phyloP scores from a whole-genome alignment of 2,113 vertebrate species.

The Corapipo altera region DNA sequence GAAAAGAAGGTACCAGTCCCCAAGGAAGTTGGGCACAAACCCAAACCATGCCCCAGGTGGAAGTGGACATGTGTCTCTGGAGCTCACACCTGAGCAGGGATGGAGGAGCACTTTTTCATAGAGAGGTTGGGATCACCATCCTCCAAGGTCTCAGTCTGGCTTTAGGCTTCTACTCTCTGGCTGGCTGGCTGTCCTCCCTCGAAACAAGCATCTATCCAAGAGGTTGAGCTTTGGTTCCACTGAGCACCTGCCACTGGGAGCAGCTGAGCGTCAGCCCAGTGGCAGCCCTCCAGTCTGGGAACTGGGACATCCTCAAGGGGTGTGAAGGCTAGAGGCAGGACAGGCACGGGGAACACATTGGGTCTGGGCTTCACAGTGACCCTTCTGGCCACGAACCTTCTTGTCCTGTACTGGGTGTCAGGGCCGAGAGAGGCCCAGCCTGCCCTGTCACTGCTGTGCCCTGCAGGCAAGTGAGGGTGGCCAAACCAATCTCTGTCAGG shows the following conservation, averaged over 20 bases:
- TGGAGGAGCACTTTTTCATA: not conserved
- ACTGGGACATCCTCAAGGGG: not conserved
- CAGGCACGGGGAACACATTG: no score
- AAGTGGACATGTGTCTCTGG: rapidly evolving
- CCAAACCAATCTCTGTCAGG: not conserved
- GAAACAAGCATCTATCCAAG: rapidly evolving
- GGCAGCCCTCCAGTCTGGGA: not conserved
- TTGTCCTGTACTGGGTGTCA: not conserved
- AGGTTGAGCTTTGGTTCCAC: not conserved
- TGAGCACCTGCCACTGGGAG: not conserved
- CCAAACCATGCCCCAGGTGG: not conserved
- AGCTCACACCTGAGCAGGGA: not conserved
- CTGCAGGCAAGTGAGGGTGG: not conserved
- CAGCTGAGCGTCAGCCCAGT: rapidly evolving
- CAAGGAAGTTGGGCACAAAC: not conserved
- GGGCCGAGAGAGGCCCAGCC: not conserved
- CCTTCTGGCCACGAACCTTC: not conserved
- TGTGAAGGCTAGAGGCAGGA: not conserved
- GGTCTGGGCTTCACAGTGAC: not conserved
- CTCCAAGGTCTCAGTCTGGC: not conserved
- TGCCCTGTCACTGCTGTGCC: not conserved
- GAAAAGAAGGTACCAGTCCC: not conserved
- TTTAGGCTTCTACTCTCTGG: not conserved
- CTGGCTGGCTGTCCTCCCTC: not conserved
- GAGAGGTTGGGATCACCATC: not conserved